Conservation (phyloP, 1,140 invertebrate genomes). For the Zaprionus inermis region DNA sequence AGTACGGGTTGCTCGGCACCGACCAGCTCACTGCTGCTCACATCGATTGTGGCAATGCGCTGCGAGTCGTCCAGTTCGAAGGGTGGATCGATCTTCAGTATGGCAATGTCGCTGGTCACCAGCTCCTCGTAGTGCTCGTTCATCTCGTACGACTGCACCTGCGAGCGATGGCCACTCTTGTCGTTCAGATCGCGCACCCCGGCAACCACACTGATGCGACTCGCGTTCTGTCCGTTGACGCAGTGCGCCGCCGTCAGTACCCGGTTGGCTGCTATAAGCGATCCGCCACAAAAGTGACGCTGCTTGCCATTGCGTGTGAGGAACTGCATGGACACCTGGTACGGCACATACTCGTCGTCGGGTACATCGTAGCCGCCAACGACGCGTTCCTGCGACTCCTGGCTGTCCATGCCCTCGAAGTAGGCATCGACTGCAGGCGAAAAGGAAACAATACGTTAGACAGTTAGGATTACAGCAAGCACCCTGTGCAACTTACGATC, state of each 20-base stretch:
- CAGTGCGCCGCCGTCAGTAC: slow-evolving; percentile 85
- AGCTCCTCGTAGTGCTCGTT: slow-evolving; percentile 77
- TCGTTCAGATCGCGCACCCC: slow-evolving; percentile 82
- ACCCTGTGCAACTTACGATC: slow-evolving; percentile 54
- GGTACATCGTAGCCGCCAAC: slow-evolving; percentile 75
- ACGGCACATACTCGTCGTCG: slow-evolving; percentile 73
- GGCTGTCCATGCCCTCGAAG: slow-evolving; percentile 57
- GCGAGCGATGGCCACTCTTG: slow-evolving; percentile 75
- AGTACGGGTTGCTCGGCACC: slow-evolving; percentile 65
- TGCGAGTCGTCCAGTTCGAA: slow-evolving; percentile 67
- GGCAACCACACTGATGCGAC: slow-evolving; percentile 83
- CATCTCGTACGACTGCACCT: slow-evolving; percentile 72
- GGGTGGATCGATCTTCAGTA: slow-evolving; percentile 77
- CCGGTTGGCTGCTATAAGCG: slow-evolving; percentile 84
- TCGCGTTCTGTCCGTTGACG: slow-evolving; percentile 82
- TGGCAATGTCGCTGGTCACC: slow-evolving; percentile 81
- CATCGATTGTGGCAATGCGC: slow-evolving; percentile 67
- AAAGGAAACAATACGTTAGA: not conserved
- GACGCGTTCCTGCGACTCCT: slow-evolving; percentile 70
- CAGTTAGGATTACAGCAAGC: too few species aligned
- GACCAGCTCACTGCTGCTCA: slow-evolving; percentile 63
- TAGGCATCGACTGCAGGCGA: slow-evolving; percentile 61
- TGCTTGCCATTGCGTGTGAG: slow-evolving; percentile 61
- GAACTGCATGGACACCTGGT: slow-evolving; percentile 81
- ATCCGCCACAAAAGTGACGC: slow-evolving; percentile 84